Percentiles rank a stretch among this genome's conserved stretches.
These are phyloP conservation scores for Onychostoma macrolepis DNA, from an alignment of 2,113 vertebrate genomes.

Conservation along the genomic window DNA sequence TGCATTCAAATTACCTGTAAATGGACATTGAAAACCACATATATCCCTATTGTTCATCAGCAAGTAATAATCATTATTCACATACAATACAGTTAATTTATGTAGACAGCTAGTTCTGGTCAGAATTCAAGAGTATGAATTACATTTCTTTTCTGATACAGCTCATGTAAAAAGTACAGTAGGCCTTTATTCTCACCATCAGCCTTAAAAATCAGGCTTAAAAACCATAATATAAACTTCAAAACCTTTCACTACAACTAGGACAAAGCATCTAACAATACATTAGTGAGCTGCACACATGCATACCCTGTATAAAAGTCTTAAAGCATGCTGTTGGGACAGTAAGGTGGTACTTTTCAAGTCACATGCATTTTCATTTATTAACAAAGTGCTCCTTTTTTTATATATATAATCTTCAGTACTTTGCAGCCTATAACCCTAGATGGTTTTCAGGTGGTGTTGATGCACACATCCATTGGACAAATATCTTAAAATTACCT, in stretches of 20 bases:
- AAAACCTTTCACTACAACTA: no score
- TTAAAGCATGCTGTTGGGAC: no score
- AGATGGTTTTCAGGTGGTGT: neutral
- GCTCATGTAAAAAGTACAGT: neutral
- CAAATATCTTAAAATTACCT: slow-evolving; percentile 49
- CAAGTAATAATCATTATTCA: neutral
- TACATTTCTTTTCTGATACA: neutral
- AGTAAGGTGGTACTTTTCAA: no score
- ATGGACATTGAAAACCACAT: slow-evolving; percentile 17
- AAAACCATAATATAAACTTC: no score
- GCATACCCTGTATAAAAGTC: no score
- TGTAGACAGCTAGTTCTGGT: neutral
- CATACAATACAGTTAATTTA: neutral
- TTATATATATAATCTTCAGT: no score
- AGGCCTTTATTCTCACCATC: neutral
- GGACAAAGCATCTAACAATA: no score
- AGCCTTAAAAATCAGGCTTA: neutral
- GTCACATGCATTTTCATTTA: no score
- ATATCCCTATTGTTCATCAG: slow-evolving; percentile 8
- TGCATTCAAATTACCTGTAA: slow-evolving; percentile 29
- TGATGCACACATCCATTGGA: neutral
- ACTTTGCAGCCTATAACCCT: no score
- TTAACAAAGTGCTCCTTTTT: no score
- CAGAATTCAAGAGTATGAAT: neutral
- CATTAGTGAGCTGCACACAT: no score